Percentiles rank a stretch among this genome's conserved stretches.
These are phyloP conservation scores for Hyposmocoma kahamanoa DNA, from an alignment of 1,140 invertebrate genomes.

Conservation along the genomic window DNA sequence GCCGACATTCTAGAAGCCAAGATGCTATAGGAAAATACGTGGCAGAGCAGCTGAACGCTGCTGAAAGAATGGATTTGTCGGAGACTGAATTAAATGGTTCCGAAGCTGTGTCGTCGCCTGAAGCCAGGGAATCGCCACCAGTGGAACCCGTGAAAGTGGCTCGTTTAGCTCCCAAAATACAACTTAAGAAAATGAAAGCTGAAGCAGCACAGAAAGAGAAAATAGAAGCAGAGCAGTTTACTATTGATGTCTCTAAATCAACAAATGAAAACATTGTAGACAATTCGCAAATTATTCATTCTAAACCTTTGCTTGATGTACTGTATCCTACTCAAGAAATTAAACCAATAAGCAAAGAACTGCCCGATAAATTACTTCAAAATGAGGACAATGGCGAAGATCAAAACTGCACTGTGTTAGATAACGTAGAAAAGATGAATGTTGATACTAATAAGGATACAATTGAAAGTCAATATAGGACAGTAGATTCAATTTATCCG, in stretches of 20 bases:
- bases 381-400: neutral
- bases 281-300: neutral
- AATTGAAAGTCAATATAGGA: neutral
- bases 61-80: conserved; percentile 50
- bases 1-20: conserved; percentile 70
- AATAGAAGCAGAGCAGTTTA: conserved; percentile 30
- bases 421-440: neutral
- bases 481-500: too few species aligned
- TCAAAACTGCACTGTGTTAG: too few species aligned
- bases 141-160: conserved; percentile 58
- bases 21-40: conserved; percentile 73
- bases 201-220: conserved; percentile 55
- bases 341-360: conserved; percentile 24
- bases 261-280: neutral
- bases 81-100: conserved; percentile 55
- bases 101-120: conserved; percentile 39
- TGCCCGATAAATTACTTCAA: neutral
- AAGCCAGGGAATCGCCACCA: conserved; percentile 49
- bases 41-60: conserved; percentile 62
- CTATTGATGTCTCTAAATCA: neutral
- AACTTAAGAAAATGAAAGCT: conserved; percentile 69
- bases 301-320: conserved; percentile 14
- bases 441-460: neutral
- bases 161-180: conserved; percentile 66
- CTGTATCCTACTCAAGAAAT: conserved; percentile 35